Base-by-base conservation (phyloP, 1,140 invertebrate genomes). In the Hesperophylax magnus region DNA sequence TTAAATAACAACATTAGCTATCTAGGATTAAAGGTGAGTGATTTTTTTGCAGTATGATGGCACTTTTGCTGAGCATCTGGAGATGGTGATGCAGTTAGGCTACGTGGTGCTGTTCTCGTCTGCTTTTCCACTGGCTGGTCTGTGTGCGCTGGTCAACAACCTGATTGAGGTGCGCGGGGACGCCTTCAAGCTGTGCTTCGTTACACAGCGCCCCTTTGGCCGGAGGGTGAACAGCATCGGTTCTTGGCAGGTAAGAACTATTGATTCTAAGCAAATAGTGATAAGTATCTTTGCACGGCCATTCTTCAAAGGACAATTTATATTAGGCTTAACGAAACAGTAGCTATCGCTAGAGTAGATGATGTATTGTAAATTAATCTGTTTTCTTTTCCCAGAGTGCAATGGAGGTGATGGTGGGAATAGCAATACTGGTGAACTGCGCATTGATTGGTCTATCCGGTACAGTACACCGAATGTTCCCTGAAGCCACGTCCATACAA, bases 21-120 rank as follows among this genome's bases (percentile, higher is more conserved):
- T n/a, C n/a, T 5, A 2, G 3, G 0, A 5, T 34, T 7, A 34
- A 7, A 34, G 4, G 0, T 34, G 4, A 8, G 34, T 34, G 8
- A 56, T 27, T 67, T 76, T 61, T 56, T 85, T 88, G 78, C 91
- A 98, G 94, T 96, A 95, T 86, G 94, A 96, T 83, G 97, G 97
- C 54, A 98, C 98, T 0, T 98, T 98, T 90, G 97, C 98, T 20
- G 98, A 99, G 88, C 98, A 99, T 87, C 89, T 99, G 81, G 98
- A 99, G 90, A 98, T 99, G 96, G 93, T 98, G 75, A 98, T 99
- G 17, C 98, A 99, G 87, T 94, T 99, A 86, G 97, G 98, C 53
- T 99, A 99, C 89, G 97, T 99, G 34, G 96, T 98, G 78, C 91
- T 99, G 11, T 99, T 99, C 87, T 98, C 98, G 0, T 96, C 97